Base-by-base conservation (phyloP, 2,797 vertebrate species). In the Urophycis tenuis region DNA sequence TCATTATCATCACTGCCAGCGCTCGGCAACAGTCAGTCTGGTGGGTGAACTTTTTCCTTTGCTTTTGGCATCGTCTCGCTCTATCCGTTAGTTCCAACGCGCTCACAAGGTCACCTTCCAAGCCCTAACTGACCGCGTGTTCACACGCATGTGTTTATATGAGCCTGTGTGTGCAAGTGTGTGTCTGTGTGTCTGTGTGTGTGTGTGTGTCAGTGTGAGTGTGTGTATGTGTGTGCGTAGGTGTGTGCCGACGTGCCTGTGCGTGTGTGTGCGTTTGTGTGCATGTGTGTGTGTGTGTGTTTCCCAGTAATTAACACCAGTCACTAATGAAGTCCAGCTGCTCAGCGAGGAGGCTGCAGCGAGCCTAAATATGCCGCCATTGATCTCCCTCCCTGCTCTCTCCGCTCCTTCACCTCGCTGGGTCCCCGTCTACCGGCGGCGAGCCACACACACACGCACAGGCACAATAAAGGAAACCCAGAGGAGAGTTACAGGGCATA, bases 251-350 rank as follows among this genome's bases (percentile, higher is more conserved):
- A n/a, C n/a, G n/a, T n/a, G n/a, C n/a, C n/a, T 67, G 35, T 75
- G 64, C 75, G 25, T 71, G 80, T 64, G n/a, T 36, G 39, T 39
- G 30, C 30, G 33, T n/a, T 15, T 74, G 80, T 64, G 78, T 76
- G 33, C 32, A 35, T 71, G 75, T 79, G 77, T 73, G 77, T 73
- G 73, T 74, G 75, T 41, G 84, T 35, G 79, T 77, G 77, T 81
- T 94, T 95, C 87, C 81, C 90, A 91, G 95, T 94, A 95, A 96
- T 97, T 97, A 98, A 96, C 95, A 95, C 94, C 94, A 94, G 91
- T 87, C 89, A 92, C 95, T 97, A 97, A 98, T 96, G 96, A 97
- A 95, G 96, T 96, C 96, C 96, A 99, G 96, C 96, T 97, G 95
- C 94, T 95, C 91, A 2, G 84, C 92, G 80, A 90, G 94, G 53